Percentiles rank a stretch among this genome's conserved stretches.
Evolutionary conservation across 2,797 vertebrate genomes (phyloP).

Genomic region (Micropoecilia bifurca): DNA sequence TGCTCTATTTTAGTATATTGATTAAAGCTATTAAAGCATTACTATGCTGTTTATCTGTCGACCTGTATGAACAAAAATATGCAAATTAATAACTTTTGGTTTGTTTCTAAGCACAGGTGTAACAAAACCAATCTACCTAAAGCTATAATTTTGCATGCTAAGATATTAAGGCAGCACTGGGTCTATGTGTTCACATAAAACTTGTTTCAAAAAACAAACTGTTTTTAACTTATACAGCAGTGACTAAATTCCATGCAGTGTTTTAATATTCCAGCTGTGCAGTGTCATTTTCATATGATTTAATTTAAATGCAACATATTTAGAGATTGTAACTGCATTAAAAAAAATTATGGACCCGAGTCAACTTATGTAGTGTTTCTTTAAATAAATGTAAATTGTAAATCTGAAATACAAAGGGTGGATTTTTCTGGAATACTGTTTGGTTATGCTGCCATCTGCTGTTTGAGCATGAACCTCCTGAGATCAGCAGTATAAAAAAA

Average conservation of each 20-base stretch:
- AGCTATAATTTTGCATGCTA: constrained; percentile 54
- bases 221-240: constrained; percentile 8
- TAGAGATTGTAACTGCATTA: constrained; percentile 44
- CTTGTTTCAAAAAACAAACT: background rate
- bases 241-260: constrained; percentile 8
- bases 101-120: constrained; percentile 31
- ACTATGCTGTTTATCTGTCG: constrained; percentile 33
- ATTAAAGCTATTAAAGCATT: constrained; percentile 19
- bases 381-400: background rate
- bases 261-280: constrained; percentile 17
- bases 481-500: constrained; percentile 20
- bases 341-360: constrained; percentile 44
- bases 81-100: constrained; percentile 52
- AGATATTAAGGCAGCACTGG: constrained; percentile 22
- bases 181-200: constrained; percentile 38
- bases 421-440: constrained; percentile 13
- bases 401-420: background rate
- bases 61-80: constrained; percentile 62
- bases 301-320: constrained; percentile 36
- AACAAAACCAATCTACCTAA: constrained; percentile 23
- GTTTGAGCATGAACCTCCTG: constrained; percentile 4
- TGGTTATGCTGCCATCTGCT: constrained; percentile 68
- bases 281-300: constrained; percentile 36
- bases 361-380: background rate
- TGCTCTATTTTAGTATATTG: constrained; percentile 42